Conservation (phyloP, 23 tunicate genomes). For the Ciona savignyi region DNA sequence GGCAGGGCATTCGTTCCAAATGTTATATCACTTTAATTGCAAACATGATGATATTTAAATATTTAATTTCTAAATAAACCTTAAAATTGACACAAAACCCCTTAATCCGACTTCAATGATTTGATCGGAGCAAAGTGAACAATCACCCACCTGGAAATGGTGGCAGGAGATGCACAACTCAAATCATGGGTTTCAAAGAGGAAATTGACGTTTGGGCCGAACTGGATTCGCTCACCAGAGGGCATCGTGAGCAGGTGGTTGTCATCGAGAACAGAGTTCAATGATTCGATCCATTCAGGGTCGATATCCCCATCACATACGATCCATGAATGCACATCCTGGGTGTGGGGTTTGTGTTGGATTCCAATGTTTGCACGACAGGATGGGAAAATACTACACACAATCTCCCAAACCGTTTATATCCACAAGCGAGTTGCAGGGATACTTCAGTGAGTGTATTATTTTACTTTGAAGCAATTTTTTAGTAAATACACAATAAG, state of each 20-base stretch:
- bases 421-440: too few species aligned
- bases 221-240: slow-evolving; percentile 90
- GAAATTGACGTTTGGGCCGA: slow-evolving; percentile 91
- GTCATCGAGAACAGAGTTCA: slow-evolving; percentile 91
- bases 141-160: slow-evolving; percentile 57
- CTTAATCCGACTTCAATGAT: too few species aligned
- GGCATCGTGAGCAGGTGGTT: slow-evolving; percentile 94
- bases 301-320: slow-evolving; percentile 95
- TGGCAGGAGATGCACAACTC: slow-evolving; percentile 97
- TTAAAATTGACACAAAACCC: not conserved
- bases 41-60: not conserved
- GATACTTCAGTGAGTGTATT: not conserved
- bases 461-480: not conserved
- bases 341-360: not conserved
- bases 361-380: not conserved
- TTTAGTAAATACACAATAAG: not conserved
- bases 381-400: too few species aligned
- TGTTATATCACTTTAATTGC: not conserved
- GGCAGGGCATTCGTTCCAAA: too few species aligned
- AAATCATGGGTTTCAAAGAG: slow-evolving; percentile 92
- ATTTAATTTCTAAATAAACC: not conserved
- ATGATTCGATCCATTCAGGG: slow-evolving; percentile 98
- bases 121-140: too few species aligned
- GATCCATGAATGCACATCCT: slow-evolving; percentile 78
- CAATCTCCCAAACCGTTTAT: too few species aligned